Base-by-base conservation (phyloP, 2,888 invertebrate species). In the Agonopterix subpropinquella region DNA sequence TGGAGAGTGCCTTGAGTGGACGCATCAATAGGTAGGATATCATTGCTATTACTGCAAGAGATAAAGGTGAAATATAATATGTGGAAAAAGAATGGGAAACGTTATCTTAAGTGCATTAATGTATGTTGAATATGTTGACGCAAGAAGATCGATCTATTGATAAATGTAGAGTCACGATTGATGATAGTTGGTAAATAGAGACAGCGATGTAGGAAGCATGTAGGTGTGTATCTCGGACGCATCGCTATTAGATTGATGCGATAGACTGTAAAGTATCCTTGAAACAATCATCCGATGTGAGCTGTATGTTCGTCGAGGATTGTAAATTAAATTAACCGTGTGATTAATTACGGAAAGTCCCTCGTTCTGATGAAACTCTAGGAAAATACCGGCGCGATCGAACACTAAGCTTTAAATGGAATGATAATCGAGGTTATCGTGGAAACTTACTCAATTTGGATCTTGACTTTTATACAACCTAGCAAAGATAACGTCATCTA, bases 1-100 rank as follows among this genome's bases (percentile, higher is more conserved):
- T 92, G 55, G 93, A 94, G 56, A 90, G 92, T 57, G 92, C 92
- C 2, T 76, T 95, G 43, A 93, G 93, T 53, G 95, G 95, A 10
- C 90, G 92, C 69, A 90, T 95, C 57, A 91, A 91, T 63, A 93
- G 93, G 77, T 89, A 39, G n/a, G 28, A 7, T 28, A 28, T 18
- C 18, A 18, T 71, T 61, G 68, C 71, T 72, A 62, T 69, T 56
- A 42, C 8, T 13, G 42, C 37, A 3, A 11, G 35, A 35, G 4
- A 35, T 13, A 42, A 11, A 11, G 8, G 10, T 42, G 7, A 41
- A 9, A 43, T 9, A 11, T 28, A 28, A 7, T 18, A 18, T 28
- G 7, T 28, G 28, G 1, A 28, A 28, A 28, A 28, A 28, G 5
- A 28, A 28, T 28, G 28, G 28, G 28, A 28, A 28, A 28, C 28